Evolutionary conservation across 2,888 invertebrate species (phyloP).

Genomic region (Xestobium rufovillosum): DNA sequence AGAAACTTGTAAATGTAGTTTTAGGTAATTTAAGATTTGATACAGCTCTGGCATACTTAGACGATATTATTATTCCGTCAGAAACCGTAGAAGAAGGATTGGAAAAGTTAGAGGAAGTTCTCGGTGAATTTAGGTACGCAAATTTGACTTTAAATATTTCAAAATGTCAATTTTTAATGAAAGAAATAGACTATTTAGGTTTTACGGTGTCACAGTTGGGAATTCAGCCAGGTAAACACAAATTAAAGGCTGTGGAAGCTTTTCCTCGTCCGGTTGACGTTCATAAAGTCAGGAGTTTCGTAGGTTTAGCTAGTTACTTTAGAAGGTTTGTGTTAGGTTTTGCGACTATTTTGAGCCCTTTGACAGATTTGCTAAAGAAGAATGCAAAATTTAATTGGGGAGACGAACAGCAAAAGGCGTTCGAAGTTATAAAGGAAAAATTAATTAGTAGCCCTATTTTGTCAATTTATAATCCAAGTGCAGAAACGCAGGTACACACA

Average conservation of each 20-base stretch:
- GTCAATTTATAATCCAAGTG: not conserved
- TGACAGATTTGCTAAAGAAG: not conserved
- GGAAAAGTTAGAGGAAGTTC: too few species aligned
- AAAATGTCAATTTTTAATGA: not conserved
- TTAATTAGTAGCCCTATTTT: not conserved
- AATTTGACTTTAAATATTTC: too few species aligned
- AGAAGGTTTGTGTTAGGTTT: not conserved
- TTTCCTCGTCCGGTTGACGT: not conserved
- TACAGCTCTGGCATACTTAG: not conserved
- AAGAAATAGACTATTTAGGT: conserved; percentile 1
- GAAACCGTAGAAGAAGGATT: too few species aligned
- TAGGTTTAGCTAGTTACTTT: not conserved
- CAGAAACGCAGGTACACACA: not conserved
- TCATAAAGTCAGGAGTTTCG: not conserved
- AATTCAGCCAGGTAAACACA: not conserved
- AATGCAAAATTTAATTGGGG: conserved; percentile 1
- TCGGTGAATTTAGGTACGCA: too few species aligned
- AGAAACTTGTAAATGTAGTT: not conserved
- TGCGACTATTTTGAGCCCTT: not conserved
- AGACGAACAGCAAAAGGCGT: not conserved
- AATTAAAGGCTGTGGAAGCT: not conserved
- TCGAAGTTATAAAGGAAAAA: not conserved
- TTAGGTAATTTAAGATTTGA: not conserved
- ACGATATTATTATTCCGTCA: conserved; percentile 1
- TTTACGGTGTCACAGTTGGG: not conserved